These are phyloP conservation scores for Perizoma flavofasciatum DNA, from an alignment of 2,888 invertebrate genomes.

Conservation along the genomic window DNA sequence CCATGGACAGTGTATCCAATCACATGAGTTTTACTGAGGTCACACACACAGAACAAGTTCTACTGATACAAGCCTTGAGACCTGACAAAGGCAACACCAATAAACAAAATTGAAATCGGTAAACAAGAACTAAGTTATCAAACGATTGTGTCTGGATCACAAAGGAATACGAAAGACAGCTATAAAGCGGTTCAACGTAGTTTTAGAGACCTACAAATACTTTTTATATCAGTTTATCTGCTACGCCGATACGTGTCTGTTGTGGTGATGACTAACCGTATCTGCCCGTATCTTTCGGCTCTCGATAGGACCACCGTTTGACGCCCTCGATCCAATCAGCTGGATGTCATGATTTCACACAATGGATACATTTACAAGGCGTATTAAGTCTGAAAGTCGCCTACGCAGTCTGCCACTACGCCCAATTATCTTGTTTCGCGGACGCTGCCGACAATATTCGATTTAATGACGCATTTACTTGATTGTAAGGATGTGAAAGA, in stretches of 20 bases:
- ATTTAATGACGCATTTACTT: slow-evolving; percentile 84
- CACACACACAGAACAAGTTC: slow-evolving; percentile 25
- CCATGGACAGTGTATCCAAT: slow-evolving; percentile 58
- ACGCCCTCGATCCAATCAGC: slow-evolving; percentile 79
- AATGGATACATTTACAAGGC: slow-evolving; percentile 40
- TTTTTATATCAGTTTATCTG: slow-evolving; percentile 58
- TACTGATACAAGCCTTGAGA: slow-evolving; percentile 44
- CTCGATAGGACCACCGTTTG: slow-evolving; percentile 62
- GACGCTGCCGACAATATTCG: slow-evolving; percentile 66
- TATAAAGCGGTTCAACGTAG: slow-evolving; percentile 60
- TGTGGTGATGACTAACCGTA: slow-evolving; percentile 76
- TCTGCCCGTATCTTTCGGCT: slow-evolving; percentile 68
- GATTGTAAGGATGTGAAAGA: slow-evolving; percentile 79
- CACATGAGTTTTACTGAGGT: slow-evolving; percentile 25
- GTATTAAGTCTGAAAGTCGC: slow-evolving; percentile 35
- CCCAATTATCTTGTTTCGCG: slow-evolving; percentile 54
- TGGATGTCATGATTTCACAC: slow-evolving; percentile 64
- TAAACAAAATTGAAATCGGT: slow-evolving; percentile 57
- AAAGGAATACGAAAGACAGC: slow-evolving; percentile 72
- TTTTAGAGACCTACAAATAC: slow-evolving; percentile 53
- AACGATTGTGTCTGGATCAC: slow-evolving; percentile 64
- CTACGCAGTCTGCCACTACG: slow-evolving; percentile 40
- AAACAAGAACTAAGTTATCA: slow-evolving; percentile 74
- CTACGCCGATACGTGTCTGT: slow-evolving; percentile 65
- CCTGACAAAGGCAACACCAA: slow-evolving; percentile 53